phyloP scores from a whole-genome alignment of 2,888 invertebrate species.

The Polia nebulosa region DNA sequence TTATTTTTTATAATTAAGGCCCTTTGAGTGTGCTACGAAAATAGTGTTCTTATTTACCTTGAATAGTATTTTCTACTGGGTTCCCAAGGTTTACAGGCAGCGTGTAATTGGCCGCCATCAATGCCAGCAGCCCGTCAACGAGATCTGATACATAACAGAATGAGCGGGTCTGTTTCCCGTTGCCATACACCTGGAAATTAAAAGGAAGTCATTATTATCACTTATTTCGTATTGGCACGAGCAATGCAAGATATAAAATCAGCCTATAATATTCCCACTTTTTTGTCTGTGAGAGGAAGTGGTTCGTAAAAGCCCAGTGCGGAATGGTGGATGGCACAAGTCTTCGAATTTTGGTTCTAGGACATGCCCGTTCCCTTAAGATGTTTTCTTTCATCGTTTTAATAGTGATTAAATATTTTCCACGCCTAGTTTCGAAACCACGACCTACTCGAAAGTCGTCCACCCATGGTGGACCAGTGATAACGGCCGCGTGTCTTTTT shows the following conservation, averaged over 20 bases:
- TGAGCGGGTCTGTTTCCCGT: slow-evolving; percentile 97
- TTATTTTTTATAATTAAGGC: no score
- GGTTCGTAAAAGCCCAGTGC: no score
- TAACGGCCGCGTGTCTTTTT: no score
- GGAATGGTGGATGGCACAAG: neutral
- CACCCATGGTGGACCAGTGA: no score
- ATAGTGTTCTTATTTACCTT: slow-evolving; percentile 88
- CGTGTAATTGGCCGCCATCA: slow-evolving; percentile 98
- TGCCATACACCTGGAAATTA: slow-evolving; percentile 94
- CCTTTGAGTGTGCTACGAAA: neutral
- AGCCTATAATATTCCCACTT: neutral
- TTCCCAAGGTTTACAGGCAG: slow-evolving; percentile 99
- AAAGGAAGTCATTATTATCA: neutral
- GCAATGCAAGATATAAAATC: neutral
- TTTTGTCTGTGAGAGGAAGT: no score
- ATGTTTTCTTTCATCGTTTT: neutral
- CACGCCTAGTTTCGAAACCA: neutral
- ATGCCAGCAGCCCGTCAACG: slow-evolving; percentile 97
- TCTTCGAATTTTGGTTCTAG: neutral
- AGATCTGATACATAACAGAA: slow-evolving; percentile 99
- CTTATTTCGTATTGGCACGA: neutral
- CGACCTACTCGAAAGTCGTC: neutral
- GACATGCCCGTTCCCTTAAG: neutral
- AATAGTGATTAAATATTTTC: no score
- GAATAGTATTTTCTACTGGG: slow-evolving; percentile 99